Conservation (phyloP, 1,140 invertebrate species). For the Rhopalosiphum maidis region DNA sequence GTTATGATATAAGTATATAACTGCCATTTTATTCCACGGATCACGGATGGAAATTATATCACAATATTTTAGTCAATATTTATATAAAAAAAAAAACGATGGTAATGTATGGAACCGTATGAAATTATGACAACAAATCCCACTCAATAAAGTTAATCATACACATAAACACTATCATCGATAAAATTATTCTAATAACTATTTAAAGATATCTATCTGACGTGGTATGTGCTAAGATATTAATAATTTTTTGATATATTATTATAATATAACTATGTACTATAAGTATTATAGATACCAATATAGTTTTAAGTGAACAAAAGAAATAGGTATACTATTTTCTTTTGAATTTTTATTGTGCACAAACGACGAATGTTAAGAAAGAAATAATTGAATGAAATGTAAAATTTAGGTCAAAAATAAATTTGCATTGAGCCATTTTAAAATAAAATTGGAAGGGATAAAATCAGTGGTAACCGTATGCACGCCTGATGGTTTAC, state of each 20-base stretch:
- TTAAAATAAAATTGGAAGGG: neutral
- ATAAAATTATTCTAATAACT: neutral
- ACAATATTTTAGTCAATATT: neutral
- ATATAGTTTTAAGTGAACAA: neutral
- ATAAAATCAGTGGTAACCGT: neutral
- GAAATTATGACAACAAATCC: neutral
- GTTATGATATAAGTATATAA: constrained; percentile 1
- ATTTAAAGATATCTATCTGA: neutral
- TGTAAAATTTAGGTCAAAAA: neutral
- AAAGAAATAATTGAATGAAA: neutral
- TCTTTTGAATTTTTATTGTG: neutral
- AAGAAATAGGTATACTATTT: neutral
- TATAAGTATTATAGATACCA: too few species aligned
- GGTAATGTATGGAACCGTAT: neutral
- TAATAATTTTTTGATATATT: neutral
- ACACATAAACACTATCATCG: neutral
- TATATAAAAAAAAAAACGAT: neutral
- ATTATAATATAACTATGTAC: neutral
- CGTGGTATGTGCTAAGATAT: neutral
- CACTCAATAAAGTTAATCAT: neutral
- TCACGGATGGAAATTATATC: neutral
- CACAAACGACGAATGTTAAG: neutral
- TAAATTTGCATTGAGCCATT: neutral
- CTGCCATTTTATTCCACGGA: neutral
- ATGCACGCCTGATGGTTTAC: neutral